Evolutionary conservation across 2,888 invertebrate species (phyloP), one percentile per base, ranked within the genome.

Genomic region (Habrosyne pyritoides): DNA sequence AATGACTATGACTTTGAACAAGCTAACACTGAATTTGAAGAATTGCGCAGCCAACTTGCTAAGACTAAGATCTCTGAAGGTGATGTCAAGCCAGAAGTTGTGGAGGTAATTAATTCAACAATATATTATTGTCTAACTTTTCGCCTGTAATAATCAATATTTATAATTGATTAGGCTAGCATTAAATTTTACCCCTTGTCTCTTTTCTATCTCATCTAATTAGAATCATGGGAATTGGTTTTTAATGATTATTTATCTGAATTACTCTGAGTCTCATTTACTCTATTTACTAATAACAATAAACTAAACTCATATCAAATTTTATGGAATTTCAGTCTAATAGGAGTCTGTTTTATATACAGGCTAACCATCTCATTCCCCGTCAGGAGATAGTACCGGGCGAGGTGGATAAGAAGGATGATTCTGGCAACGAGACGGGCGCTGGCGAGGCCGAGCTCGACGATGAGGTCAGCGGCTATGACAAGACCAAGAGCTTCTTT

Each of bases 1-100:
- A 97, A 96, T 72, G 99, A 99, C 82, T 99, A 98, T 82, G 99
- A 99, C 89, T 99, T 99, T 84, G 99, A 99, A 89, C 97, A 98
- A 86, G 99, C 99, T 58, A 99, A 99, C 87, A 98, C 97, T 46
- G 96, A 99, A 90, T 99, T 99, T 87, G 98, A 99, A 79, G 98
- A 99, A 86, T 93, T 99, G 57, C 95, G 96, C 73, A 95, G 93
- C 75, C 96, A 98, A 83, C 93, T 99, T 60, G 95, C 96, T 57
- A 98, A 98, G 92, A 93, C 96, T 51, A 97, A 97, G 91, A 95
- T 97, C 70, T 93, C 94, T 59, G 94, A 94, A 49, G 93, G 90
- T n/a, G 89, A 91, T 33, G 81, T 76, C 26, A 94, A 93, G 69
- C 79, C 85, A 57, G 94, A 94, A 82, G 94, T 89, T 28, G 33